phyloP scores from a whole-genome alignment of 1,140 invertebrate species.

The Chelonus insularis region DNA sequence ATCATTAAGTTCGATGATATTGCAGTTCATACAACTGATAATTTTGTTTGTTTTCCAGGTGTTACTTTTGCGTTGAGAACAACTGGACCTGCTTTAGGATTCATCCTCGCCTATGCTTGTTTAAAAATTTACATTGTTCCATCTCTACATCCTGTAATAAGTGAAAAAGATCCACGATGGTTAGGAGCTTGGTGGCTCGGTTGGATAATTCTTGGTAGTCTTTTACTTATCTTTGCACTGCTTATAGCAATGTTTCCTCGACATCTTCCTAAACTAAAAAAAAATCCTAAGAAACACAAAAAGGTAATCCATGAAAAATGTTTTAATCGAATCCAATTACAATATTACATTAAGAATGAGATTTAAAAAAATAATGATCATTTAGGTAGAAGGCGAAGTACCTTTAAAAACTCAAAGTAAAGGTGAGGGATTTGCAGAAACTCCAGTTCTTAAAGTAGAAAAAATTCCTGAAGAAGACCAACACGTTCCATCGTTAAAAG shows the following conservation, averaged over 20 bases:
- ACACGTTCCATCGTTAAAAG: slow-evolving; percentile 50
- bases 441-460: slow-evolving; percentile 28
- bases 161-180: slow-evolving; percentile 68
- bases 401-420: slow-evolving; percentile 36
- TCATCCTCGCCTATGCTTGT: slow-evolving; percentile 61
- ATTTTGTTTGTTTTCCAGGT: slow-evolving; percentile 54
- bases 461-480: slow-evolving; percentile 28
- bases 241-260: slow-evolving; percentile 66
- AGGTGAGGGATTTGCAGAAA: neutral
- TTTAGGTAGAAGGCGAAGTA: slow-evolving; percentile 37
- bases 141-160: slow-evolving; percentile 65
- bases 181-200: slow-evolving; percentile 75
- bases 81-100: slow-evolving; percentile 64
- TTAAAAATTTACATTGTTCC: slow-evolving; percentile 69
- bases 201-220: slow-evolving; percentile 64
- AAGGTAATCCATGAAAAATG: slow-evolving; percentile 33
- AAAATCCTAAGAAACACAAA: slow-evolving; percentile 18
- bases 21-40: no score
- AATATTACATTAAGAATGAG: no score
- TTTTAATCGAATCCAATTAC: no score
- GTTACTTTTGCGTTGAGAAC: slow-evolving; percentile 66
- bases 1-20: no score
- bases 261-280: slow-evolving; percentile 51
- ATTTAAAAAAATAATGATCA: no score
- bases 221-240: slow-evolving; percentile 64